phyloP scores from a whole-genome alignment of 1,140 invertebrate species.

The Stenopsyche tienmushanensis region DNA sequence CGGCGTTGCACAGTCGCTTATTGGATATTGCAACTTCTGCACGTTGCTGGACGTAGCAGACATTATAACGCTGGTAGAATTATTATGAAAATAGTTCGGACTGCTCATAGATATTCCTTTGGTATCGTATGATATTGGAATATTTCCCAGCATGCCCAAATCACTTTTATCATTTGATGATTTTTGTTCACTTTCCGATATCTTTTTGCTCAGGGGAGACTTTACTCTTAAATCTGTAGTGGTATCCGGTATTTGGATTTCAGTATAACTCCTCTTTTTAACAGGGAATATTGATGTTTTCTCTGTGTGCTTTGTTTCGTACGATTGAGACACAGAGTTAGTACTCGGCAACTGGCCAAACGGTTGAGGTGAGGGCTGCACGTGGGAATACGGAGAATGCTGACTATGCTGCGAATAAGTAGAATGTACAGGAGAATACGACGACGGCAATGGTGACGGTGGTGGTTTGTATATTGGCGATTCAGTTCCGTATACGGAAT shows the following conservation, averaged over 20 bases:
- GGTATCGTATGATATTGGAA: background rate
- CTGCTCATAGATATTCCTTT: constrained; percentile 5
- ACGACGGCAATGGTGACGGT: constrained; percentile 47
- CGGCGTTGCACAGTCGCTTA: background rate
- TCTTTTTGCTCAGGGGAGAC: background rate
- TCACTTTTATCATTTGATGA: background rate
- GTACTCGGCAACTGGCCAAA: constrained; percentile 30
- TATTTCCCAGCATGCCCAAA: background rate
- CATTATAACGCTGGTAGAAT: constrained; percentile 28
- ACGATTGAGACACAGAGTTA: constrained; percentile 34
- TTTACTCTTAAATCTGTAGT: background rate
- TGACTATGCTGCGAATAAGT: constrained; percentile 45
- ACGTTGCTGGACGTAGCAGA: constrained; percentile 5
- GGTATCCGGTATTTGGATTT: constrained; percentile 43
- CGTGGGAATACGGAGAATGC: constrained; percentile 47
- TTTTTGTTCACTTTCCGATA: background rate
- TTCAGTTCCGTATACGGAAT: constrained; percentile 46
- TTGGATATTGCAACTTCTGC: constrained; percentile 14
- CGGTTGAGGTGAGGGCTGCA: constrained; percentile 46
- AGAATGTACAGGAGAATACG: constrained; percentile 50
- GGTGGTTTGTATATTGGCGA: constrained; percentile 50
- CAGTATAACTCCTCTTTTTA: constrained; percentile 63
- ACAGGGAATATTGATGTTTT: constrained; percentile 50
- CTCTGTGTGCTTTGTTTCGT: constrained; percentile 41
- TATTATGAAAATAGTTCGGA: constrained; percentile 17